phyloP scores from a whole-genome alignment of 2,888 invertebrate species.

The Adelphocoris suturalis region DNA sequence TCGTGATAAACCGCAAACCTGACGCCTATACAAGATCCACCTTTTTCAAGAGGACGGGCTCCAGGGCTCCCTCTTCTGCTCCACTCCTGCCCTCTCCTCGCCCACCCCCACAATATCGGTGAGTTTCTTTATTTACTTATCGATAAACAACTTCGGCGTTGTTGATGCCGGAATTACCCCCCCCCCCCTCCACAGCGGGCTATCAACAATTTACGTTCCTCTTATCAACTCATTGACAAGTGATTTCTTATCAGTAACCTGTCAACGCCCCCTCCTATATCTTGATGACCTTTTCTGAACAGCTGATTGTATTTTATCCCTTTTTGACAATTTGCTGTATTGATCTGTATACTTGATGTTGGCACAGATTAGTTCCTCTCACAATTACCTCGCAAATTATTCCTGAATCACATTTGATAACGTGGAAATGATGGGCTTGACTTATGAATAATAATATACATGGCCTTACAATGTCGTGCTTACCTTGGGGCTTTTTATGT shows the following conservation, averaged over 20 bases:
- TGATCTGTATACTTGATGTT: slow-evolving; percentile 21
- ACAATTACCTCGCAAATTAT: neutral
- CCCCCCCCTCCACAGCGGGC: slow-evolving; percentile 1
- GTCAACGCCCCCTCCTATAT: slow-evolving; percentile 21
- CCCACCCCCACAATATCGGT: slow-evolving; percentile 80
- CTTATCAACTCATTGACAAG: slow-evolving; percentile 41
- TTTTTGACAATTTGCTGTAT: slow-evolving; percentile 29
- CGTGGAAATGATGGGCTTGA: no score
- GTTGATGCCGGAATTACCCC: slow-evolving; percentile 4
- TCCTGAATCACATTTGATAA: no score
- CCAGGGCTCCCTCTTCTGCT: slow-evolving; percentile 79
- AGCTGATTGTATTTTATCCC: slow-evolving; percentile 36
- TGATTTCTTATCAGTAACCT: slow-evolving; percentile 1
- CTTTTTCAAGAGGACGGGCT: slow-evolving; percentile 74
- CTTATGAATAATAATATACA: no score
- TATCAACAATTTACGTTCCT: slow-evolving; percentile 40
- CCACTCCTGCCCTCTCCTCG: slow-evolving; percentile 79
- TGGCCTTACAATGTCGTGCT: no score
- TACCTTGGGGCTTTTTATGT: no score
- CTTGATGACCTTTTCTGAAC: slow-evolving; percentile 6
- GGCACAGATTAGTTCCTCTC: slow-evolving; percentile 4
- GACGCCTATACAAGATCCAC: slow-evolving; percentile 69
- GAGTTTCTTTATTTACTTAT: slow-evolving; percentile 75
- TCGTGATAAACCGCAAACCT: slow-evolving; percentile 69
- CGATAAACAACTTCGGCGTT: neutral